Evolutionary conservation across 2,113 vertebrate genomes (phyloP).

Genomic region (Chaetops frenatus): DNA sequence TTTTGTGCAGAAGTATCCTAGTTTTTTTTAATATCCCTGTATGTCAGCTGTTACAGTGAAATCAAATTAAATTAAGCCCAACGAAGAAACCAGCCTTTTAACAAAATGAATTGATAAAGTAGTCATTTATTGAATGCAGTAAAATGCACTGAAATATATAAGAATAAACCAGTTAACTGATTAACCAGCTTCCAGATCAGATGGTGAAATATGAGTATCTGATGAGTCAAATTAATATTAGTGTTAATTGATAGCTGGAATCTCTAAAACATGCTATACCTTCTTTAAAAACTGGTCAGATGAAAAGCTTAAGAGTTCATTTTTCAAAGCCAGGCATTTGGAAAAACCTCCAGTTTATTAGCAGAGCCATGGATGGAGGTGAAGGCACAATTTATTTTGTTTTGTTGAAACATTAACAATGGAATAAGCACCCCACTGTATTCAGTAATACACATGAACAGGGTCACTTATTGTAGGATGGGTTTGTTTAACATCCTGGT

Average conservation of each 20-base stretch:
- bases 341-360: not conserved
- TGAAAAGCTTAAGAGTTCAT: not conserved
- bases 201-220: not conserved
- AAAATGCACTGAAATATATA: not conserved
- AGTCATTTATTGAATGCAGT: not conserved
- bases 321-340: not conserved
- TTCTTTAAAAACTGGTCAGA: not conserved
- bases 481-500: not conserved
- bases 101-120: not conserved
- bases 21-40: not conserved
- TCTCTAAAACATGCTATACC: not conserved
- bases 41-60: not conserved
- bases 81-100: slow-evolving; percentile 9
- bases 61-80: slow-evolving; percentile 40
- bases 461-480: not conserved
- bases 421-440: not conserved
- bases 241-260: not conserved
- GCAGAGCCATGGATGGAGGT: not conserved
- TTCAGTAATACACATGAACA: not conserved
- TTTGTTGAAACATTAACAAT: not conserved
- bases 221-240: not conserved
- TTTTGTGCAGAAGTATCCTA: slow-evolving; percentile 19
- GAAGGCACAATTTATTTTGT: not conserved
- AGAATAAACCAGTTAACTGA: slow-evolving; percentile 1
- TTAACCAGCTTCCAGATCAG: not conserved